Base-by-base conservation (phyloP, 2,888 invertebrate species). In the Polydrusus cervinus region DNA sequence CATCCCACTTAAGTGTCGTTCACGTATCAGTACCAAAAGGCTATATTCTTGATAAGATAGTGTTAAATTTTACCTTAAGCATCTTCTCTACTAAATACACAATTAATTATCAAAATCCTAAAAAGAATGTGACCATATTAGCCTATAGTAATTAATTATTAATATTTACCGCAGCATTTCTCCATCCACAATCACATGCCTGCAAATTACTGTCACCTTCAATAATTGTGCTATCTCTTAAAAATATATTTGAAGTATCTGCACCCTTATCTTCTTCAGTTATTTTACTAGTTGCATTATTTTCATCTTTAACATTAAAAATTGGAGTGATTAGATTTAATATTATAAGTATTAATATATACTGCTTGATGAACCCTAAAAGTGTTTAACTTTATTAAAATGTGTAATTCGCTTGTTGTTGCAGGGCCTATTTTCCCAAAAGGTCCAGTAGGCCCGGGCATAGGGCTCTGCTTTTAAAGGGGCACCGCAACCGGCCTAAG, bases 171-270 rank as follows among this genome's bases (percentile, higher is more conserved):
- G 16, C 43, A n/a, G 71, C 14, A 62, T 71, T 71, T 64, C 71
- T 62, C 71, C 71, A 71, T 2, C 71, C 71, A 40, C 71, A 71
- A 64, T 71, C 71, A 38, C 71, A 71, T 18, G 71, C 53, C 5
- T 38, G 20, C 6, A 70, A 20, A n/a, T 40, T 43, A 13, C n/a
- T 25, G n/a, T 25, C 30, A 25, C 6, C 1, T 3, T 13, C 40
- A 20, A 7, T 34, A 34, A 61, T 40, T 16, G 61, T 40, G 30
- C n/a, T 30, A 7, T 53, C 30, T 53, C 25, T 25, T 30, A 30
- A 30, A 25, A 53, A 53, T 30, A 3, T n/a, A 25, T n/a, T 25
- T 30, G 30, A 30, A 53, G 6, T 13, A 40, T 61, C n/a, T 16
- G 40, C 61, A 1, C 20, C 5, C 38, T 30, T 25, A 40, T 61